These are phyloP conservation scores for Caenorhabditis sinica DNA, from an alignment of 2,888 invertebrate species.

Conservation along the genomic window DNA sequence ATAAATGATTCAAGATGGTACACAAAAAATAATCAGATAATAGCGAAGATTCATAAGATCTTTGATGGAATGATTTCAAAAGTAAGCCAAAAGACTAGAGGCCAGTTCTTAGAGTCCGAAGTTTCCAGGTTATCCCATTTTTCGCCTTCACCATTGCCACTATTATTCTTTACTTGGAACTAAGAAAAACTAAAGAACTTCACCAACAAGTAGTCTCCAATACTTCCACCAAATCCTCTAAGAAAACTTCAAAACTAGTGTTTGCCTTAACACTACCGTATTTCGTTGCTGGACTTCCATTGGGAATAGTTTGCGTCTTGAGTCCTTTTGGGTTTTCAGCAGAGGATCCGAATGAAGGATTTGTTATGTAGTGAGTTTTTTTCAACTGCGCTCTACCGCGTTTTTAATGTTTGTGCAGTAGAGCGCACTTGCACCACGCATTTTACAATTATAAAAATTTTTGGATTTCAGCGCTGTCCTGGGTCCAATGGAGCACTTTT, in stretches of 20 bases:
- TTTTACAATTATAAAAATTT: too few relatives aligned
- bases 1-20: neutral
- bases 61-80: neutral
- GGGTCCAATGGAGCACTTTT: neutral
- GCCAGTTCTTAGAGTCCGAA: neutral
- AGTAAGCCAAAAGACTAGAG: too few relatives aligned
- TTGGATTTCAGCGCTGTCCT: conserved; percentile 4
- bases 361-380: neutral
- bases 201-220: neutral
- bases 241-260: neutral
- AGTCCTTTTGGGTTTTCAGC: neutral
- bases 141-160: neutral
- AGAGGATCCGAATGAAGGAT: neutral
- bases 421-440: neutral
- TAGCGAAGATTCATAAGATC: neutral
- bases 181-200: neutral
- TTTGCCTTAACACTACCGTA: neutral
- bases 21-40: neutral
- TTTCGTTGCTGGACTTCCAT: neutral
- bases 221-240: neutral
- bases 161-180: neutral
- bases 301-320: neutral
- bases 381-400: neutral
- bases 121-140: neutral
- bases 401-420: neutral